These are phyloP conservation scores for Alosa sapidissima DNA, from an alignment of 2,797 vertebrate species.

Conservation along the genomic window DNA sequence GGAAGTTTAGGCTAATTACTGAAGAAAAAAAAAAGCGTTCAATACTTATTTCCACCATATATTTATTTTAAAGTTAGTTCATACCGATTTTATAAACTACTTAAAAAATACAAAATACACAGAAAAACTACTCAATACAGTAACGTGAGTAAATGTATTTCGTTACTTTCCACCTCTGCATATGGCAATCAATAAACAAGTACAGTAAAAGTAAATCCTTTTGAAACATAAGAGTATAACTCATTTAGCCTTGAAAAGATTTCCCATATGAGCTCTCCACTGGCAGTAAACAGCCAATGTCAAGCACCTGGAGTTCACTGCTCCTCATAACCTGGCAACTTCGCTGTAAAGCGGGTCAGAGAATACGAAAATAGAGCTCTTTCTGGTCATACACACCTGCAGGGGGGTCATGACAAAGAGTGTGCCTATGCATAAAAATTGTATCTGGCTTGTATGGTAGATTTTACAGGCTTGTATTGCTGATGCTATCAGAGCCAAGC, in stretches of 20 bases:
- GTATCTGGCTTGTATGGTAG: background rate
- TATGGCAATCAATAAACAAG: too few relatives aligned
- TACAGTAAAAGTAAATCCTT: background rate
- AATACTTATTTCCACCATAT: too few relatives aligned
- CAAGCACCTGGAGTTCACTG: slow-evolving; percentile 10
- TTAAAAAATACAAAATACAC: too few relatives aligned
- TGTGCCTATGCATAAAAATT: slow-evolving; percentile 32
- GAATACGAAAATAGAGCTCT: slow-evolving; percentile 16
- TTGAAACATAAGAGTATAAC: background rate
- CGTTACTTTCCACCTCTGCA: too few relatives aligned
- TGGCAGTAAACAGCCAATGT: background rate
- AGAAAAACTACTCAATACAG: too few relatives aligned
- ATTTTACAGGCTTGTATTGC: background rate
- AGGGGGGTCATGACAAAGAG: background rate
- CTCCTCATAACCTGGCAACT: background rate
- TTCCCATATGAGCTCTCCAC: background rate
- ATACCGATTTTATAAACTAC: too few relatives aligned
- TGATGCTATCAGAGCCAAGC: background rate
- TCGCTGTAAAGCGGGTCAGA: background rate
- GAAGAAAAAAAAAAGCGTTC: too few relatives aligned
- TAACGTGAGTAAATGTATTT: too few relatives aligned
- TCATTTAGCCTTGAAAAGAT: background rate
- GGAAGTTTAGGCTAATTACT: too few relatives aligned
- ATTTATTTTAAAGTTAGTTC: too few relatives aligned
- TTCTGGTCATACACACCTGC: slow-evolving; percentile 14